Evolutionary conservation across 2,797 vertebrate genomes (phyloP).

Genomic region (Aplochiton taeniatus): DNA sequence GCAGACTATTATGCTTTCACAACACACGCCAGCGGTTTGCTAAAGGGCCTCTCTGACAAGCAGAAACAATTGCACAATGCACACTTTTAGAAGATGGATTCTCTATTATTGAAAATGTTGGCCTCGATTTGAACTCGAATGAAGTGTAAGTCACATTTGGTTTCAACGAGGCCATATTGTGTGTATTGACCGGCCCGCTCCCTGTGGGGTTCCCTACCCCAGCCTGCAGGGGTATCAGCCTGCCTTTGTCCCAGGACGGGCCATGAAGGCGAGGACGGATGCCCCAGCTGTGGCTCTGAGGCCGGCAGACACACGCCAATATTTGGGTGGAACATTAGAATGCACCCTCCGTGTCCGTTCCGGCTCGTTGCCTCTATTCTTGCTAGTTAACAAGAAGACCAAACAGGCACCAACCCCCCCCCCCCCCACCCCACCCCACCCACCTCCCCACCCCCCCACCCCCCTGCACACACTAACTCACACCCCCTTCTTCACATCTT

Average conservation of each 20-base stretch:
- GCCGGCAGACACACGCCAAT: slow-evolving; percentile 67
- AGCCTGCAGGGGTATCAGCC: slow-evolving; percentile 28
- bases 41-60: too few relatives aligned
- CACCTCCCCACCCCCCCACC: slow-evolving; percentile 18
- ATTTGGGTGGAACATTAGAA: slow-evolving; percentile 60
- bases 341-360: slow-evolving; percentile 56
- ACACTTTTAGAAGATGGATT: too few relatives aligned
- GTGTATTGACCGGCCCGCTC: slow-evolving; percentile 43
- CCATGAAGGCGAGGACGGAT: slow-evolving; percentile 6
- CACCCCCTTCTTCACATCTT: slow-evolving; percentile 5
- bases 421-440: slow-evolving; percentile 7
- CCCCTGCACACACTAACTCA: slow-evolving; percentile 29
- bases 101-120: too few relatives aligned
- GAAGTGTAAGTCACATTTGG: not conserved
- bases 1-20: too few relatives aligned
- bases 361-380: slow-evolving; percentile 71
- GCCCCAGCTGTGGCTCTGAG: slow-evolving; percentile 63
- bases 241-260: slow-evolving; percentile 54
- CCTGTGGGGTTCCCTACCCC: slow-evolving; percentile 11
- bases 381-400: slow-evolving; percentile 51
- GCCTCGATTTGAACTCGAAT: not conserved
- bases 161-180: slow-evolving; percentile 31
- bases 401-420: slow-evolving; percentile 12
- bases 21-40: too few relatives aligned
- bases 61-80: too few relatives aligned